Base-by-base conservation (phyloP, 64 coral and sea anemone genomes). In the Platygyra sinensis region DNA sequence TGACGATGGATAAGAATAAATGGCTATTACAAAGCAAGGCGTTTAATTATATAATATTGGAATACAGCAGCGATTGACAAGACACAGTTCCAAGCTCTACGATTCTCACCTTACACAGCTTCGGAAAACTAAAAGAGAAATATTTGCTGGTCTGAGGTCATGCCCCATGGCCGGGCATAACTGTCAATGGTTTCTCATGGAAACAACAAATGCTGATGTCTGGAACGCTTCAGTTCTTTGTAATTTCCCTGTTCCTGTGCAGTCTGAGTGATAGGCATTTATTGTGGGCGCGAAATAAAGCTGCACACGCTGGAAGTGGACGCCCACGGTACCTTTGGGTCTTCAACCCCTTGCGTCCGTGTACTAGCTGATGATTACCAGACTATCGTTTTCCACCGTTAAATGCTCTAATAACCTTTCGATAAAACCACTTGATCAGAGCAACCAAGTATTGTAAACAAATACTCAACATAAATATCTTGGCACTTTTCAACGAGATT, bases 321-420 rank as follows among this genome's bases (percentile, higher is more conserved):
- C 65, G 22, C 65, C 65, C 65, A 69, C 65, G 24, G 65, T 10
- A 69, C 22, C 10, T 24, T 24, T 69, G 22, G 20, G 65, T 9
- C 65, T 36, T 69, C 9, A 24, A 13, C 25, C 20, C 22, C n/a
- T 2, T 25, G 24, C 22, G 1, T 24, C 22, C 31, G n/a, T n/a
- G n/a, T n/a, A n/a, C n/a, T n/a, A 64, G 22, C 60, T 38, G 80
- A 83, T 83, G 81, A 71, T 85, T 85, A 51, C 81, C 81, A 85
- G 38, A 72, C 33, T 85, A 49, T 85, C 81, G 81, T 85, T 85
- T 85, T 71, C 81, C 62, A 67, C 81, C 38, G 30, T 42, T 85
- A 85, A 85, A 85, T 85, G 81, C 81, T 49, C 50, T 85, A 50
- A 67, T 72, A 71, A 65, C 27, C 80, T 61, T 31, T 30, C 17